These are phyloP conservation scores for Sinocyclocheilus anshuiensis DNA, from an alignment of 2,113 vertebrate species.

Conservation along the genomic window DNA sequence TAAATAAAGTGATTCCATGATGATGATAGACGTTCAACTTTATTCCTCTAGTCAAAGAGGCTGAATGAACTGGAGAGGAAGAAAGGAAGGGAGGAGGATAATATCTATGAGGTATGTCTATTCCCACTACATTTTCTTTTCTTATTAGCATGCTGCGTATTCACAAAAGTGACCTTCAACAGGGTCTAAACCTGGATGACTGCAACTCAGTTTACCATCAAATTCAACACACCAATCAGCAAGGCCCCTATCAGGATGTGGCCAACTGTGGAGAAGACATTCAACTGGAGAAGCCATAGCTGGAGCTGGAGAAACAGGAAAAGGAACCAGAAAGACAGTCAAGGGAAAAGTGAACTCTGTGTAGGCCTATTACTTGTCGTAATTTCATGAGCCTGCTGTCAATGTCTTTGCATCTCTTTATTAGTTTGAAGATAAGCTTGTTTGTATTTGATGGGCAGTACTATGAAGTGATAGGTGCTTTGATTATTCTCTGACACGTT, in stretches of 20 bases:
- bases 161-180: background rate
- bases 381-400: background rate
- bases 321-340: background rate
- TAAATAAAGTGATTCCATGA: background rate
- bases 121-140: background rate
- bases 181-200: slow-evolving; percentile 78
- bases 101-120: slow-evolving; percentile 77
- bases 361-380: background rate
- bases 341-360: background rate
- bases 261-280: slow-evolving; percentile 63
- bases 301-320: background rate
- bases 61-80: slow-evolving; percentile 61
- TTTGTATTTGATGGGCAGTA: slow-evolving; percentile 11
- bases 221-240: slow-evolving; percentile 65
- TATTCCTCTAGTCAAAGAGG: slow-evolving; percentile 63
- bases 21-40: background rate
- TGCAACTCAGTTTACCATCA: slow-evolving; percentile 72
- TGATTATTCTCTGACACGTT: background rate
- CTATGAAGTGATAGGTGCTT: slow-evolving; percentile 57
- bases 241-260: slow-evolving; percentile 74
- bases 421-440: slow-evolving; percentile 8
- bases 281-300: slow-evolving; percentile 75
- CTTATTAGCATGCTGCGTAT: background rate
- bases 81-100: slow-evolving; percentile 69
- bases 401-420: background rate